These are phyloP conservation scores for Tetragonula carbonaria DNA, from an alignment of 2,888 invertebrate genomes.

Conservation along the genomic window DNA sequence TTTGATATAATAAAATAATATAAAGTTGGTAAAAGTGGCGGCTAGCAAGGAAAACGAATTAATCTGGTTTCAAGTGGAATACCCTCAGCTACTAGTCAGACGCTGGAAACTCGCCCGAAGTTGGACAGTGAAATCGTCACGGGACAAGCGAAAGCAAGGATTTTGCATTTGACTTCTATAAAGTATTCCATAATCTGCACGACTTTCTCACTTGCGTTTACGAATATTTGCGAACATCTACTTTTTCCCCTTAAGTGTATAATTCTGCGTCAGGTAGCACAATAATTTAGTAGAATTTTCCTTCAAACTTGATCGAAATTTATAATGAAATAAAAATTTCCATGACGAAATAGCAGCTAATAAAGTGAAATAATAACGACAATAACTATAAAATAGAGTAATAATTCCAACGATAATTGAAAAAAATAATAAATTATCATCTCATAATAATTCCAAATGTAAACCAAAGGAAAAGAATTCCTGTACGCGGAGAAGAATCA, in stretches of 20 bases:
- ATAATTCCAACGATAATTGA: too few relatives aligned
- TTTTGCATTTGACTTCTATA: slow-evolving; percentile 23
- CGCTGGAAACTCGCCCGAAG: slow-evolving; percentile 16
- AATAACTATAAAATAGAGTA: too few relatives aligned
- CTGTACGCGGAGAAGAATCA: not conserved
- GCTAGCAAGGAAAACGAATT: slow-evolving; percentile 31
- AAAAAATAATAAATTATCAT: too few relatives aligned
- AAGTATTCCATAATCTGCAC: not conserved
- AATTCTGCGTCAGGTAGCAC: too few relatives aligned
- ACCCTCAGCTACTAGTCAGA: not conserved
- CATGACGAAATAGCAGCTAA: too few relatives aligned
- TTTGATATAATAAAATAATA: not conserved
- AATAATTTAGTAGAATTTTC: too few relatives aligned
- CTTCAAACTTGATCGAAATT: too few relatives aligned
- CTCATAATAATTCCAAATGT: not conserved
- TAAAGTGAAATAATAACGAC: too few relatives aligned
- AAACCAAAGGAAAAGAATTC: not conserved
- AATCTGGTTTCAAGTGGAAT: slow-evolving; percentile 31
- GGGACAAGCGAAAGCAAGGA: slow-evolving; percentile 8
- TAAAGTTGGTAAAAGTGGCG: not conserved
- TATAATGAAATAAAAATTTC: too few relatives aligned
- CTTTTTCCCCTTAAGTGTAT: too few relatives aligned
- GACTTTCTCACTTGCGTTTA: too few relatives aligned
- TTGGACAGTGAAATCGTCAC: slow-evolving; percentile 19
- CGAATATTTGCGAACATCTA: too few relatives aligned